Evolutionary conservation across 2,797 vertebrate species (phyloP), one percentile per base, ranked within the genome.

Genomic region (Hyperoplus lanceolatus): DNA sequence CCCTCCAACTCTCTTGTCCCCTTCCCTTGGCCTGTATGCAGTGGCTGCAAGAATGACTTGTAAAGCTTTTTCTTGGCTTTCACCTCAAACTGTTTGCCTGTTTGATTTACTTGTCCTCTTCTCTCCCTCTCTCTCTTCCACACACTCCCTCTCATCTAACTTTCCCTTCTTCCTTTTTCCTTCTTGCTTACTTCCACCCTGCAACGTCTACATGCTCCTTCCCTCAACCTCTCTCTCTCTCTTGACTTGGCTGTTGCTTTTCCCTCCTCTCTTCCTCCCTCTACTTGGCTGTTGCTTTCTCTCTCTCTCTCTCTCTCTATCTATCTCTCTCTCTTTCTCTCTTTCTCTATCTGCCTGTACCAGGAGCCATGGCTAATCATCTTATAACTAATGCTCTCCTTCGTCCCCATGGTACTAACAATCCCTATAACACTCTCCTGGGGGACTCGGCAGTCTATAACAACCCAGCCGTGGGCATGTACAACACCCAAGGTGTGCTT

Each of bases 371-470:
- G 97, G 98, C 97, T 98, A 99, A 99, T 95, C 98, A 99, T 97
- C 98, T 99, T 97, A 98, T 99, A 98, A 99, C 97, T 97, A 99
- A 98, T 97, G 97, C 98, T 96, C 97, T 99, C 94, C 98, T 99
- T 96, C 98, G 98, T 98, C 97, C 98, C 96, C 98, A 99, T 97
- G 98, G 97, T 96, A 98, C 98, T 99, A 99, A 99, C 97, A 97
- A 99, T 96, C 98, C 98, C 94, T 99, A 99, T 99, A 99, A 99
- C 96, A 98, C 98, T 95, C 97, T 99, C 96, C 97, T 99, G 94
- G 98, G 97, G 96, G 98, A 99, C 95, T 97, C 97, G 82, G 98
- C 97, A 92, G 98, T 98, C 96, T 99, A 97, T 98, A 99, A 99
- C 97, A 98, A 99, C 97, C 98, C 98, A 93, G 96, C 97, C 91